Percentiles rank a stretch among this genome's conserved stretches.
Conservation (phyloP, 1,140 invertebrate species). For the Drosophila pectinifera region DNA sequence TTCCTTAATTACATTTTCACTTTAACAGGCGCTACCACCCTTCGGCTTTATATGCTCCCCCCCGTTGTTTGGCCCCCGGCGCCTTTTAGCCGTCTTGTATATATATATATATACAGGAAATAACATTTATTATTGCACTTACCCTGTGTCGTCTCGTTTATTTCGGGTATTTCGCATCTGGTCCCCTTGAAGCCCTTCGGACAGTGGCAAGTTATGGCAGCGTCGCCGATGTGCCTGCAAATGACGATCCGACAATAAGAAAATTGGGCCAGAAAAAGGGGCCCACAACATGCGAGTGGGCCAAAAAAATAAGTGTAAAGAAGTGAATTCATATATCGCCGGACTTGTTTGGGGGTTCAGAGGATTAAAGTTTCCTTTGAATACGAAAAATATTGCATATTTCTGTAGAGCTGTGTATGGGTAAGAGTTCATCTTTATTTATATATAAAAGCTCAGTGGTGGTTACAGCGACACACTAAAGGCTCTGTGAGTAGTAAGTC, state of each 20-base stretch:
- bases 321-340: slow-evolving; percentile 11
- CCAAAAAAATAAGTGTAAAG: background rate
- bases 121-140: slow-evolving; percentile 75
- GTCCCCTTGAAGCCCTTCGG: slow-evolving; percentile 88
- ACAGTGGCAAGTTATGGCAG: slow-evolving; percentile 89
- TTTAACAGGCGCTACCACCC: slow-evolving; percentile 23
- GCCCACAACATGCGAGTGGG: slow-evolving; percentile 1
- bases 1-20: slow-evolving; percentile 80
- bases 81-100: slow-evolving; percentile 22
- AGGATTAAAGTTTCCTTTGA: slow-evolving; percentile 6
- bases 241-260: slow-evolving; percentile 22
- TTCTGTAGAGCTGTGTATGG: background rate
- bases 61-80: background rate
- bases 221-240: slow-evolving; percentile 89
- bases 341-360: slow-evolving; percentile 1
- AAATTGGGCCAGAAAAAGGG: slow-evolving; percentile 12
- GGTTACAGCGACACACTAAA: background rate
- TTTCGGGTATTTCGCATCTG: slow-evolving; percentile 88
- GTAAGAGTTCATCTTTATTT: background rate
- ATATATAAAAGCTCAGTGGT: background rate
- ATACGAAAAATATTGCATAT: background rate
- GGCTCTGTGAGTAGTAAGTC: no score
- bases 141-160: slow-evolving; percentile 79
- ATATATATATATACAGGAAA: slow-evolving; percentile 15
- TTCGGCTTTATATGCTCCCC: background rate